Percentiles rank a stretch among this genome's conserved stretches.
These are phyloP conservation scores for Parazoanthus darwini DNA, from an alignment of 92 coral and sea anemone genomes.

Conservation along the genomic window DNA sequence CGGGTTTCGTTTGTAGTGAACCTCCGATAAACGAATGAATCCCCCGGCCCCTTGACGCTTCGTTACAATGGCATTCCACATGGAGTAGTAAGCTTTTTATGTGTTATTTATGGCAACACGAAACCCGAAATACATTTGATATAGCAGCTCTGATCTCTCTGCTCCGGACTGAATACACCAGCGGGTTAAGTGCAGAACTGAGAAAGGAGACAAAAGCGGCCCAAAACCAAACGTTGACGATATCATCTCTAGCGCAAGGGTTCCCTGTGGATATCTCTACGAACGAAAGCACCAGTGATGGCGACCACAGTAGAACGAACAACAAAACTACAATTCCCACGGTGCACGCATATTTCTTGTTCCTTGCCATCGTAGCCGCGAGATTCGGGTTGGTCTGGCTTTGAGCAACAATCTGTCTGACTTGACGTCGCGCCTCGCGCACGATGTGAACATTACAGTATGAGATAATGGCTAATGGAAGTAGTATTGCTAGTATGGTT, in stretches of 20 bases:
- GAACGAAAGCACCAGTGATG: constrained; percentile 64
- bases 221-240: constrained; percentile 80
- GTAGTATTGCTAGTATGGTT: constrained; percentile 50
- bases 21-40: too few species aligned
- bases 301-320: constrained; percentile 71
- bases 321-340: constrained; percentile 69
- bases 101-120: background rate
- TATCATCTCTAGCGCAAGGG: constrained; percentile 51
- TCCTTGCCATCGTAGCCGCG: constrained; percentile 49
- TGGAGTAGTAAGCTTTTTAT: background rate
- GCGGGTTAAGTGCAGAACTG: constrained; percentile 70
- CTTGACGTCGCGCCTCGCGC: constrained; percentile 59
- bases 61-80: background rate
- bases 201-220: constrained; percentile 60
- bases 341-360: constrained; percentile 74
- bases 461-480: constrained; percentile 60
- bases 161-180: constrained; percentile 69
- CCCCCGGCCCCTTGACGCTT: too few species aligned
- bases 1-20: too few species aligned
- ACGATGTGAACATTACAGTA: constrained; percentile 68
- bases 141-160: constrained; percentile 62
- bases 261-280: constrained; percentile 54
- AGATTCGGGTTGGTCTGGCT: constrained; percentile 50
- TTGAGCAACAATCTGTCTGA: constrained; percentile 51
- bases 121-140: background rate